Evolutionary conservation across 2,888 invertebrate species (phyloP), one percentile per base, ranked within the genome.

Genomic region (Margaritifera margaritifera): DNA sequence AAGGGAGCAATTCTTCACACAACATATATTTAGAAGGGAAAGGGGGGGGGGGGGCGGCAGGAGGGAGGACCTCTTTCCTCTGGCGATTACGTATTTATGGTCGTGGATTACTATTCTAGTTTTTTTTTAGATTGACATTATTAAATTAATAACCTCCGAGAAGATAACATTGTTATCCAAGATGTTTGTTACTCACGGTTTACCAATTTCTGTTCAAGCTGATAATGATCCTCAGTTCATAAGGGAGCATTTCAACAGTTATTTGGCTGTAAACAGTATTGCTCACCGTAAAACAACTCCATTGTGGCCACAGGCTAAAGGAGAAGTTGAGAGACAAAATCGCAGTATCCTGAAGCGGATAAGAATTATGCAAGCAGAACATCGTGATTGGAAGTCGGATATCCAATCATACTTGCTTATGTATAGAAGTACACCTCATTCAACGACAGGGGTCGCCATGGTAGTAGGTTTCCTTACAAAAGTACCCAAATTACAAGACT

Each of bases 71-170:
- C 77, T 19, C 64, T 78, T 27, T 69, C 74, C 25, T 51, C 64
- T 20, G 75, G 74, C 19, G 56, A 75, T 42, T 65, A 66, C 60
- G 52, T 79, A 6, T 64, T 80, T 27, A 77, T 78, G 4, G 61
- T 71, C 25, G 70, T 76, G 11, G 78, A 82, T 60, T 80, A 80
- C 64, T 79, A 75, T 50, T 80, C 76, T 62, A 51, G 79, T n/a
- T 11, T 81, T 67, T 56, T 69, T 61, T 68, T 79, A 77, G 55
- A 64, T 75, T 15, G 77, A 68, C 11, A 73, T 77, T 18, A 73
- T 61, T 8, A 75, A 75, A 54, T 58, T 57, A 15, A 75, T 62
- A 22, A 74, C 76, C 20, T 61, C 69, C 11, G 71, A 69, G 6
- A 76, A 74, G 27, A 69, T 78, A 1, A 66, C 70, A 18, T 31